Percentiles rank a stretch among this genome's conserved stretches.
Evolutionary conservation across 2,797 vertebrate genomes (phyloP).

Genomic region (Parauchenoglanis punctatus): DNA sequence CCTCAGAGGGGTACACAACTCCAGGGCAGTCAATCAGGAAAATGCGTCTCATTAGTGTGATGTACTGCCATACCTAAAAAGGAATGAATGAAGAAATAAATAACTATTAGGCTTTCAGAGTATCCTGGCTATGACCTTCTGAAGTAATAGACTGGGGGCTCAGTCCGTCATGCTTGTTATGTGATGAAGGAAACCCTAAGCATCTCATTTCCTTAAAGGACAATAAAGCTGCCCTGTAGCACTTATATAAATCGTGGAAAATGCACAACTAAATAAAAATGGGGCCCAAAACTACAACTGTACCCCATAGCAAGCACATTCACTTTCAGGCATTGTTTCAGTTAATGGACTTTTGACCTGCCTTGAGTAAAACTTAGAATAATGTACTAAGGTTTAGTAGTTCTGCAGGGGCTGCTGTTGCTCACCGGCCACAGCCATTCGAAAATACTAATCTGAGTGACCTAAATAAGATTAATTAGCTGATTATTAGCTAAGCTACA

Average conservation of each 20-base stretch:
- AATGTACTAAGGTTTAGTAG: not conserved
- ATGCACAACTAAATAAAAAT: not conserved
- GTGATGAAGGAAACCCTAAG: conserved; percentile 4
- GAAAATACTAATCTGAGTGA: not conserved
- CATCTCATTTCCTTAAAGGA: conserved; percentile 7
- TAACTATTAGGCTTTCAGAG: not conserved
- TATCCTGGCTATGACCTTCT: not conserved
- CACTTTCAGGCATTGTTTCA: not conserved
- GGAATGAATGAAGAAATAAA: not conserved
- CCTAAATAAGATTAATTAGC: not conserved
- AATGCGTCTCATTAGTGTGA: conserved; percentile 95
- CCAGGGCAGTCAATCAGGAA: conserved; percentile 98
- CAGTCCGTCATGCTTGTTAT: conserved; percentile 2
- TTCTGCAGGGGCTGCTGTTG: not conserved
- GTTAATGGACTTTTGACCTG: not conserved
- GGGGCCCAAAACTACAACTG: not conserved
- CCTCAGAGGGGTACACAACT: conserved; percentile 95
- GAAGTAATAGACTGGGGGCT: conserved; percentile 4
- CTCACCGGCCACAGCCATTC: not conserved
- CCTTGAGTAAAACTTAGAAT: not conserved
- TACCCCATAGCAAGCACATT: not conserved
- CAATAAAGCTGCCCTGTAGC: conserved; percentile 10
- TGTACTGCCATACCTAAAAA: conserved; percentile 96
- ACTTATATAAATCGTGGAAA: conserved; percentile 15
- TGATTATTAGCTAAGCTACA: not conserved